Evolutionary conservation across 2,113 vertebrate genomes (phyloP).

Genomic region (Empidonax traillii): DNA sequence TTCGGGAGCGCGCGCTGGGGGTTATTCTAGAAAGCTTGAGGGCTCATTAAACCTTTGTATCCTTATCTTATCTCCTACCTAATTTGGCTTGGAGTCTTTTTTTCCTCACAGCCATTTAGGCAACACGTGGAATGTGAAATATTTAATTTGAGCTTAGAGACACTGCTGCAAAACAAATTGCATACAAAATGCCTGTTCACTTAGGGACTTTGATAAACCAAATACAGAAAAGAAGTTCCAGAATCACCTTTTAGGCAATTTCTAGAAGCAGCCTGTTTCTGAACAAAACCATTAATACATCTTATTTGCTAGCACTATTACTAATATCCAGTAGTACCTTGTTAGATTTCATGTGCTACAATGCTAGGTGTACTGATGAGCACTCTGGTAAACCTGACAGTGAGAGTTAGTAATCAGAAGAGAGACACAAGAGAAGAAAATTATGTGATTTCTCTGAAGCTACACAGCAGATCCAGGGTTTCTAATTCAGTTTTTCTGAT

Average conservation of each 20-base stretch:
- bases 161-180: not conserved
- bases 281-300: not conserved
- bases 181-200: not conserved
- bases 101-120: no score
- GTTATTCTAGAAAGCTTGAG: no score
- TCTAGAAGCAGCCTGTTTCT: not conserved
- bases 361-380: not conserved
- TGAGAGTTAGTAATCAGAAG: not conserved
- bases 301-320: not conserved
- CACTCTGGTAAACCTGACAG: not conserved
- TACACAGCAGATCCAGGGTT: not conserved
- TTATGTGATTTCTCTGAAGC: not conserved
- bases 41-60: no score
- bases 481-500: not conserved
- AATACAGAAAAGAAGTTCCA: not conserved
- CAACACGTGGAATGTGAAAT: not conserved
- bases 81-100: no score
- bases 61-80: no score
- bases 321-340: not conserved
- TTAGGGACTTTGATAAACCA: not conserved
- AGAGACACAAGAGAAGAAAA: not conserved
- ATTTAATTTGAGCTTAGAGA: not conserved
- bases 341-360: not conserved
- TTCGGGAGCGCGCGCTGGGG: no score
- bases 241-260: not conserved